These are phyloP conservation scores for Musca vetustissima DNA, from an alignment of 1,140 invertebrate species.

Conservation along the genomic window DNA sequence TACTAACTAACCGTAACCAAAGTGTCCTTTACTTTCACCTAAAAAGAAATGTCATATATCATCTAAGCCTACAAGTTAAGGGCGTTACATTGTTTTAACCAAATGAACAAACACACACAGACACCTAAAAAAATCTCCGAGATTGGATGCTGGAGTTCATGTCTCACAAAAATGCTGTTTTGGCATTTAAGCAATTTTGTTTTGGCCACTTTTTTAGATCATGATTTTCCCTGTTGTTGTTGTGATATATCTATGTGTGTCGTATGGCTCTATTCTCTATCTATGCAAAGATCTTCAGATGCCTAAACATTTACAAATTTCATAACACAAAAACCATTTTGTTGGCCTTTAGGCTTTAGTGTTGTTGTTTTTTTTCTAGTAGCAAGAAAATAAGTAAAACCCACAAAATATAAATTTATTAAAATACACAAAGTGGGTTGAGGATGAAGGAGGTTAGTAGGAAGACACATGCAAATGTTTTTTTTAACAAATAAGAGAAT, in stretches of 20 bases:
- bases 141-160: neutral
- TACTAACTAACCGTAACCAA: neutral
- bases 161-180: neutral
- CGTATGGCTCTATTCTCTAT: too few relatives aligned
- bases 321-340: neutral
- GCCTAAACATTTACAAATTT: too few relatives aligned
- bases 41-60: constrained; percentile 5
- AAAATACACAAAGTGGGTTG: neutral
- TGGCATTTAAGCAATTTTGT: constrained; percentile 11
- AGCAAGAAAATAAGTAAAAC: neutral
- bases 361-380: neutral
- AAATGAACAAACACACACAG: too few relatives aligned
- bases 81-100: constrained; percentile 5
- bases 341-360: neutral
- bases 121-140: too few relatives aligned
- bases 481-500: neutral
- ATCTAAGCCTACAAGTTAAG: constrained; percentile 17
- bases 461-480: neutral
- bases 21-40: neutral
- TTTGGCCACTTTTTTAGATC: too few relatives aligned
- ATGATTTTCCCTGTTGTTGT: too few relatives aligned
- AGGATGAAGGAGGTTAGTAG: too few relatives aligned
- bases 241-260: too few relatives aligned
- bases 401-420: constrained; percentile 21
- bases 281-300: too few relatives aligned